Base-by-base conservation (phyloP, 2,113 vertebrate species). In the Hemibagrus wyckioides region DNA sequence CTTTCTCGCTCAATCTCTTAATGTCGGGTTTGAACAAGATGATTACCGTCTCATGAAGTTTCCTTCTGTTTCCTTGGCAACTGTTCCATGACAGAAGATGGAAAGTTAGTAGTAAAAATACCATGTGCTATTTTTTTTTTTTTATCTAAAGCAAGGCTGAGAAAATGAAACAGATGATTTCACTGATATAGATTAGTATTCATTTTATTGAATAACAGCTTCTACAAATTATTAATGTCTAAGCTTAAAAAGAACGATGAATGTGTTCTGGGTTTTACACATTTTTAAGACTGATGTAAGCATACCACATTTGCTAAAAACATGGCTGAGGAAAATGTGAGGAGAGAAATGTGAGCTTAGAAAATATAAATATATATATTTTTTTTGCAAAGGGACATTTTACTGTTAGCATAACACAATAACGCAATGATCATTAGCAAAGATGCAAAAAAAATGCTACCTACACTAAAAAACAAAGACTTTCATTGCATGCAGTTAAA, bases 21-120 rank as follows among this genome's bases (percentile, higher is more conserved):
- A 71, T 54, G 81, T 36, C 28, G 59, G 61, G 9, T 69, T 83
- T 83, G 30, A 88, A 88, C 41, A 65, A 65, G 79, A 88, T 56
- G 52, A 82, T 83, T 56, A 36, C 44, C 75, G 80, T 59, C 71
- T 52, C 30, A 30, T 65, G 44, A 50, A 23, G 88, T 23, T 82
- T 82, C 59, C 39, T 48, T 69, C 50, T 1, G 94, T 94, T 94
- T 90, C 95, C 94, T 88, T 94, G 93, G 95, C 89, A 94, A 94
- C 94, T 86, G 90, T 85, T 92, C 69, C 57, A 25, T 88, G 88
- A 91, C 90, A 90, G 85, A 83, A 89, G 63, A 52, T 30, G 83
- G 76, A 86, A 92, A 93, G 92, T 92, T 90, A 80, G 89, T n/a
- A 65, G 57, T 63, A 76, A 65, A 65, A 39, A 54, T 36, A 48